Conservation (phyloP, 2,888 invertebrate genomes). For the Polydrusus tereticollis region DNA sequence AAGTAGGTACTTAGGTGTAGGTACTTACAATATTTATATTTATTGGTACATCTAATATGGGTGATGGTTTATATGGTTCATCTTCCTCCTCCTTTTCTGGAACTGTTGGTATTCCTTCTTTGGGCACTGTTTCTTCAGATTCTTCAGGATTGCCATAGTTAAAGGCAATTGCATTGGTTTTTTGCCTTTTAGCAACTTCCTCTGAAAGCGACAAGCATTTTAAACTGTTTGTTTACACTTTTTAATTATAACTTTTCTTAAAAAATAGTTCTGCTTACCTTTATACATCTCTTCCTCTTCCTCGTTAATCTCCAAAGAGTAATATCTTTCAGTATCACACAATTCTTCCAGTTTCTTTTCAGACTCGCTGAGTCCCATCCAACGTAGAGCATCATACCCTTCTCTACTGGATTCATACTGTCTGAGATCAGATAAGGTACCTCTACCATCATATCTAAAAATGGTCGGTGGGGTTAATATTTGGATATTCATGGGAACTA, state of each 20-base stretch:
- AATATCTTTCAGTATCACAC: conserved; percentile 96
- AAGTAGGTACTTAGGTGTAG: background rate
- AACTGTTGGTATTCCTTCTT: conserved; percentile 60
- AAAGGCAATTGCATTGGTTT: conserved; percentile 80
- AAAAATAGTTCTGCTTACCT: conserved; percentile 70
- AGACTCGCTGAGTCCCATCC: conserved; percentile 64
- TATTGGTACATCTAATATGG: conserved; percentile 81
- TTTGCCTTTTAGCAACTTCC: conserved; percentile 91
- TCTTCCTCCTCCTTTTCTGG: conserved; percentile 71
- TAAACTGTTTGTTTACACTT: no score
- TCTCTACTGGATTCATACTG: conserved; percentile 85
- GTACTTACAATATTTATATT: conserved; percentile 78
- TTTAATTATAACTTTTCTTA: background rate
- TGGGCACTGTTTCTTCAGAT: conserved; percentile 64
- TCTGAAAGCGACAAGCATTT: no score
- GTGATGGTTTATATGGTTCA: conserved; percentile 81
- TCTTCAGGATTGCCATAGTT: conserved; percentile 76
- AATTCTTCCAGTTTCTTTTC: conserved; percentile 79
- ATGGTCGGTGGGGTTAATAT: background rate
- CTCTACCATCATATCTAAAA: conserved; percentile 92
- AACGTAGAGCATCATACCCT: conserved; percentile 73
- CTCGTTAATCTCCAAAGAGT: conserved; percentile 88
- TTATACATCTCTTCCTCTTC: conserved; percentile 91
- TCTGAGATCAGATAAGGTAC: conserved; percentile 88
- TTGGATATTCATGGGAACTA: background rate